Base-by-base conservation (phyloP, 2,113 vertebrate genomes). In the Pseudorasbora parva region DNA sequence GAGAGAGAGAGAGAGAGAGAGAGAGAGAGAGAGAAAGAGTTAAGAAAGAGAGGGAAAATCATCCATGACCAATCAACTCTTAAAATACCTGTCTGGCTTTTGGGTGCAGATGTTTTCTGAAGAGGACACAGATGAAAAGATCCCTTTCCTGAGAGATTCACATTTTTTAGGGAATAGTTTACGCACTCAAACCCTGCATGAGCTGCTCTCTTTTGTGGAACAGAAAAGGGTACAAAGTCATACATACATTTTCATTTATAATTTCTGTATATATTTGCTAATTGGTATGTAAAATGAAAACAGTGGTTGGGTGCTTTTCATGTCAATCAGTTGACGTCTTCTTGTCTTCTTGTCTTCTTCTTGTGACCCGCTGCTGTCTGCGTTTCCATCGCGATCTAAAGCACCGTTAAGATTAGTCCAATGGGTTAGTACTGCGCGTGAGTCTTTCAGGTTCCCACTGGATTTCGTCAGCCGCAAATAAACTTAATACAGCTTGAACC, bases 41-140 rank as follows among this genome's bases (percentile, higher is more conserved):
- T 17, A 54, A 89, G 90, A 86, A 81, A 90, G 88, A 90, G 86
- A 89, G 90, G 87, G 84, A 93, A 83, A 87, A 75, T 84, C 30
- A 88, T 71, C 79, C 78, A 85, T 74, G 84, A 84, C 80, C 79
- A 77, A 94, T 93, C 91, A 93, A 89, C 89, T 90, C 72, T 86
- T 91, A 92, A 95, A 94, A 92, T 94, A 94, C 89, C 88, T 89
- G 88, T 89, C 90, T 93, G 92, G 92, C 88, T 92, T 92, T 92
- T 89, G 89, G 91, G 92, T 92, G 92, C 93, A 94, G 92, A 94
- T 94, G 94, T 94, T 93, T 91, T 94, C 92, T 91, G 88, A 87
- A 27, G 27, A 82, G 85, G 86, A 85, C 77, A 21, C 49, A 82
- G 84, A 82, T 75, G 84, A 86, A 87, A 87, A 59, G 88, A 91